These are phyloP conservation scores for Anseranas semipalmata DNA, from an alignment of 2,113 vertebrate species.

Conservation along the genomic window DNA sequence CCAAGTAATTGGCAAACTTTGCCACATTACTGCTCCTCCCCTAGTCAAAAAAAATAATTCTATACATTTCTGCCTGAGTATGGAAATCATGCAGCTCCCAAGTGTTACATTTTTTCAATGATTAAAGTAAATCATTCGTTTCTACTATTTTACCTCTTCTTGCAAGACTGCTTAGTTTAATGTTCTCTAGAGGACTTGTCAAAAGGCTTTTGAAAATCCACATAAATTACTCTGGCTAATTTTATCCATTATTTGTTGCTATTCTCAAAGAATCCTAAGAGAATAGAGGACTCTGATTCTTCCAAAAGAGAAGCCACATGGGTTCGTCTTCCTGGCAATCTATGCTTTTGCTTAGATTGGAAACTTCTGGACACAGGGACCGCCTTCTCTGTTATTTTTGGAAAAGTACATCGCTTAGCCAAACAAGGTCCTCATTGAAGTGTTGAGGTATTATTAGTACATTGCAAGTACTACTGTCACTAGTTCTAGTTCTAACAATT, in stretches of 20 bases:
- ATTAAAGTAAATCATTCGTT: constrained; percentile 19
- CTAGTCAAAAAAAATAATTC: background rate
- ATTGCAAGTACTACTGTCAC: background rate
- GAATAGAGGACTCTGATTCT: background rate
- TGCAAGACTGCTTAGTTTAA: constrained; percentile 2
- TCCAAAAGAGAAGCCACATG: background rate
- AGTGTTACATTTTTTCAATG: background rate
- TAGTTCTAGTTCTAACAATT: background rate
- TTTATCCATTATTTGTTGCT: constrained; percentile 33
- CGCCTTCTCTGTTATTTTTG: background rate
- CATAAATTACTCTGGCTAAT: constrained; percentile 34
- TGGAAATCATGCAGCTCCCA: constrained; percentile 11
- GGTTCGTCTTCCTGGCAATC: background rate
- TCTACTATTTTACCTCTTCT: constrained; percentile 35
- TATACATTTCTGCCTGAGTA: background rate
- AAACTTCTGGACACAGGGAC: background rate
- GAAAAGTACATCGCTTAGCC: background rate
- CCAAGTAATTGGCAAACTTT: constrained; percentile 5
- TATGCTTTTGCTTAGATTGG: background rate
- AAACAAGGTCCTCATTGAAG: background rate
- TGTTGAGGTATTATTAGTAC: background rate
- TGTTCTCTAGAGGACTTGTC: constrained; percentile 15
- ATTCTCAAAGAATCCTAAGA: background rate
- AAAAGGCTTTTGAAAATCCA: constrained; percentile 37
- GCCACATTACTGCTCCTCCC: background rate